Evolutionary conservation across 2,888 invertebrate species (phyloP), one percentile per base, ranked within the genome.

Genomic region (Noctua pronuba): DNA sequence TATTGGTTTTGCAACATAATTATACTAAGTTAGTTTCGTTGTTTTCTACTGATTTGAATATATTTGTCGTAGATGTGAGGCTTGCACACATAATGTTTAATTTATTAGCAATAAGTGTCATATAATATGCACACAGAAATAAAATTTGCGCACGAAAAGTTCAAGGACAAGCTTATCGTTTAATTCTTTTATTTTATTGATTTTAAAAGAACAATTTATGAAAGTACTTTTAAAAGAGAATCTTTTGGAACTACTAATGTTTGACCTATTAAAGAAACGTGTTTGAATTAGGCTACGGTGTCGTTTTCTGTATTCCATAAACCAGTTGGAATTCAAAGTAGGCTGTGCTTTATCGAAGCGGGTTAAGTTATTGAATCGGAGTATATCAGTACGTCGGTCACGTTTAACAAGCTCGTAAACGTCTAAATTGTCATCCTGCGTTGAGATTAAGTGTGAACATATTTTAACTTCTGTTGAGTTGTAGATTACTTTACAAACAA

Each of bases 401-500:
- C 88, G 89, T 71, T 68, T 73, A 21, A 13, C 44, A 31, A 69
- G 46, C 75, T 86, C 80, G 83, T 88, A 85, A 86, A 86, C 58
- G 89, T 85, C 80, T 44, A 82, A 81, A 73, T 80, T 83, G 83
- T 81, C 83, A 86, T 79, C 82, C 69, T 49, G 46, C 35, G 70
- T 74, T 64, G 76, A 80, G 75, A 85, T 70, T 58, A 72, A 79
- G 74, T 82, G 79, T 70, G 78, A 85, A 80, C 78, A 75, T 72
- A 78, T 80, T 86, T 81, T 66, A 86, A 75, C 67, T 80, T 52
- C 68, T 67, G 31, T 71, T 76, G n/a, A 55, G 24, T 75, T 79
- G 24, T 65, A 28, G 79, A 46, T 79, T 74, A 66, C 13, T 66
- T 80, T 65, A 44, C 13, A 58, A 75, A 46, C 18, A 24, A 28